Percentiles rank a stretch among this genome's conserved stretches.
phyloP scores from a whole-genome alignment of 2,797 vertebrate species.

The Macropus fuliginosus region DNA sequence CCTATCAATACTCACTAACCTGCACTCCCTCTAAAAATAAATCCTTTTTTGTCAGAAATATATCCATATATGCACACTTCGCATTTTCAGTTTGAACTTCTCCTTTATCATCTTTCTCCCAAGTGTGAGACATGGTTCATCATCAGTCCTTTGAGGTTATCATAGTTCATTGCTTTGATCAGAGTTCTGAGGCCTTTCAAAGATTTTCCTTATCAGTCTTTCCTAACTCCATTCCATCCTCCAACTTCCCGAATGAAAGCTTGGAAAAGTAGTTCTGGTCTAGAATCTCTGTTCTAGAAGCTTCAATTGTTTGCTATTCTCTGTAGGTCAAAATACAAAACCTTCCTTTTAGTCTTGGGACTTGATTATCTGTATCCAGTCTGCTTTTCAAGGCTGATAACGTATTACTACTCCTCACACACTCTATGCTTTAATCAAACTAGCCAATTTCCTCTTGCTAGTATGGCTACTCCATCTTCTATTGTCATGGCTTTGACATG shows the following conservation, averaged over 20 bases:
- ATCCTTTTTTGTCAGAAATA: neutral
- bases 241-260: neutral
- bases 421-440: neutral
- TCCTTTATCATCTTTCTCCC: neutral
- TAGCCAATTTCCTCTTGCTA: neutral
- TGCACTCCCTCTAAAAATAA: neutral
- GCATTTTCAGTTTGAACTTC: neutral
- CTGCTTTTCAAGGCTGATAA: constrained; percentile 17
- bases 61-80: neutral
- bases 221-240: neutral
- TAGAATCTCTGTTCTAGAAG: neutral
- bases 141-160: neutral
- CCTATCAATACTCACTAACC: neutral
- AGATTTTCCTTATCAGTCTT: neutral
- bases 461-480: neutral
- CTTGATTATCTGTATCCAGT: neutral
- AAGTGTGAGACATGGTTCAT: neutral
- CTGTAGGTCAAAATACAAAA: neutral
- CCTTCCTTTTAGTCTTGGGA: neutral
- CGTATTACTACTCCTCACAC: neutral
- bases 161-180: neutral
- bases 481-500: neutral
- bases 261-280: neutral
- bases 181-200: neutral
- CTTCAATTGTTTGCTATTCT: neutral